Conservation (phyloP, 1,140 invertebrate genomes). For the Phymorhynchus buccinoides region DNA sequence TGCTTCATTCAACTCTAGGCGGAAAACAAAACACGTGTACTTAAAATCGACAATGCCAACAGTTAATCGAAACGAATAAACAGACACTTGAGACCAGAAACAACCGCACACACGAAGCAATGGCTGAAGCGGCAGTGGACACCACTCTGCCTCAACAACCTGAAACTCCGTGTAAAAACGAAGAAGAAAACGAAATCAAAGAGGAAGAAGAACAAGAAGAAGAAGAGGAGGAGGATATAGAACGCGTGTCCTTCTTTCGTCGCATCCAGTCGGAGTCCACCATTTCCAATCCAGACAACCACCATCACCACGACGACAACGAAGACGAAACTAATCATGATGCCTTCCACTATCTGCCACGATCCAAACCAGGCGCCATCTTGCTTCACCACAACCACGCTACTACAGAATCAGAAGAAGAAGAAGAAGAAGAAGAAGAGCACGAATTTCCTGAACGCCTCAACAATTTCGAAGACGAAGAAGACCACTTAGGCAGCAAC, state of each 20-base stretch:
- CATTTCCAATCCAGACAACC: neutral
- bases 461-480: no score
- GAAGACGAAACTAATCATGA: neutral
- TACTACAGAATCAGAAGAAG: neutral
- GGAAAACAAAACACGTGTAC: no score
- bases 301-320: neutral
- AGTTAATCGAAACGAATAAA: no score
- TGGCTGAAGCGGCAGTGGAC: neutral
- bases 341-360: neutral
- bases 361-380: neutral
- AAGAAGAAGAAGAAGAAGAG: neutral
- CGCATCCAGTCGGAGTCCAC: neutral
- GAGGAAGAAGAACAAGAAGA: neutral
- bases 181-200: neutral
- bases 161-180: neutral
- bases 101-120: neutral
- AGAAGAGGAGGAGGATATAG: neutral
- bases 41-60: no score
- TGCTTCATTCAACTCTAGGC: no score
- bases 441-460: neutral
- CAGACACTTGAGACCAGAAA: no score
- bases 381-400: neutral
- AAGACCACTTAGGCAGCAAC: constrained; percentile 45
- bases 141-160: neutral
- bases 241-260: neutral